Evolutionary conservation across 1,140 invertebrate species (phyloP), one percentile per base, ranked within the genome.

Genomic region (Teleopsis dalmanni): DNA sequence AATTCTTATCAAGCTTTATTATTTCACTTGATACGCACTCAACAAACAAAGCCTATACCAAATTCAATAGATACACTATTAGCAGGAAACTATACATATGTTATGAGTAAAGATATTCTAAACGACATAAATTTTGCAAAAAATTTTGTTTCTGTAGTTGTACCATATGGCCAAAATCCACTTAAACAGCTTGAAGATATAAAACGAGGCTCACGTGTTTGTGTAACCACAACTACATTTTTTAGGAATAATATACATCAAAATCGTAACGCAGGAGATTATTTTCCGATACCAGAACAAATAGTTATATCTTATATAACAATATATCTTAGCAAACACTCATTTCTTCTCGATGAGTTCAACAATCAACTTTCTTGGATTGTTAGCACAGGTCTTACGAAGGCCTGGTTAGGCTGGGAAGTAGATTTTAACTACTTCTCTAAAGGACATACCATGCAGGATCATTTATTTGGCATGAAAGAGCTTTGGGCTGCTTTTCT

Each of bases 301-400:
- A 13, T 42, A 3, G 9, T 42, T 7, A 26, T 18, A 16, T 16
- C 29, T 21, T 26, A 26, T 7, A 26, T 27, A 4, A 42, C 40
- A 9, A 42, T 42, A 16, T 42, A 42, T 42, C 29, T 42, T 14
- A 5, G n/a, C 2, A 42, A 42, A 16, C 40, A 42, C 11, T 42
- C 40, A 8, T 42, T 14, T 23, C 18, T 42, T 13, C 25, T 16
- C 10, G 23, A 26, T 9, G 23, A 42, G 11, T 27, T 42, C 29
- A 26, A 42, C 23, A 2, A 26, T 7, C n/a, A 18, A 14, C 25
- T 42, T 26, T 42, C 23, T 22, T 27, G 40, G 40, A 27, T 42
- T 10, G 23, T 22, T 11, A 26, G 23, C 23, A 16, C 25, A 16
- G 40, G 40, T 5, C 29, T 42, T n/a, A n/a, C n/a, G n/a, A 14